These are phyloP conservation scores for Parthenolecanium corni DNA, from an alignment of 2,888 invertebrate species.

Conservation along the genomic window DNA sequence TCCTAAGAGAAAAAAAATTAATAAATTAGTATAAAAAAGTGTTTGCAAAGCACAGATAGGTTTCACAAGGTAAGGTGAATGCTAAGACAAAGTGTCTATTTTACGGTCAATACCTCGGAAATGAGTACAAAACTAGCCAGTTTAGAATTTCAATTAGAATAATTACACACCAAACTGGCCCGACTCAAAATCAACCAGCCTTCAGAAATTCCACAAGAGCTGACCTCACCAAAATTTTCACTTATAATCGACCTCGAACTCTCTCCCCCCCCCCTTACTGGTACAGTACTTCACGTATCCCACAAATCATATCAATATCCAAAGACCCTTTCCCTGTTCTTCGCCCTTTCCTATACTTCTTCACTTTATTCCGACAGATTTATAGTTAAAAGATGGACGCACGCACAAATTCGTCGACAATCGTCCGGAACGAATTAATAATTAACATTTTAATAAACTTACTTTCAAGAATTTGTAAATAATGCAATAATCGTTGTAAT, in stretches of 20 bases:
- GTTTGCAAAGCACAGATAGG: background rate
- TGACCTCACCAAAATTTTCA: too few relatives aligned
- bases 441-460: conserved; percentile 37
- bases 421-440: background rate
- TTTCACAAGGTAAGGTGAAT: background rate
- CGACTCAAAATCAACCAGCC: too few relatives aligned
- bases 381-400: background rate
- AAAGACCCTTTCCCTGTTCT: background rate
- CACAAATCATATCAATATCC: too few relatives aligned
- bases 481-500: conserved; percentile 72
- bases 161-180: too few relatives aligned
- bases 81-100: background rate
- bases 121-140: background rate
- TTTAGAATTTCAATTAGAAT: too few relatives aligned
- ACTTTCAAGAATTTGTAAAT: conserved; percentile 57
- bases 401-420: background rate
- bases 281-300: too few relatives aligned
- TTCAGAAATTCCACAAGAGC: too few relatives aligned
- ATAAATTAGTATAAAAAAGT: background rate
- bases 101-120: background rate
- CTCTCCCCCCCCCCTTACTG: too few relatives aligned
- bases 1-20: conserved; percentile 41
- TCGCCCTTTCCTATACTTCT: background rate
- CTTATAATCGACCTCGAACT: too few relatives aligned
- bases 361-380: background rate